Evolutionary conservation across 1,140 invertebrate species (phyloP), one percentile per base, ranked within the genome.

Genomic region (Brachionus koreanus): DNA sequence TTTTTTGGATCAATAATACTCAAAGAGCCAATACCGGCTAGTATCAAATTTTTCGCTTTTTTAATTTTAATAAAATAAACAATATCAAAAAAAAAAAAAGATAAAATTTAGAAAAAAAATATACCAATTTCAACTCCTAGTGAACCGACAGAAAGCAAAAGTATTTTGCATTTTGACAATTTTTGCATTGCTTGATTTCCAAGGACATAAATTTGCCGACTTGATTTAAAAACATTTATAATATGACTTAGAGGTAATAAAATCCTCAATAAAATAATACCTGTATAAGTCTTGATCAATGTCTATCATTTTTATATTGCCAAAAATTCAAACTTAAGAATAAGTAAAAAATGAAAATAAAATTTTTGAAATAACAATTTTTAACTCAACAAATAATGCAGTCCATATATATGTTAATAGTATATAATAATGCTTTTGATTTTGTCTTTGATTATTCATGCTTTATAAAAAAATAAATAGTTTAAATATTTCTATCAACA

Each of bases 111-210:
- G n/a, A 16, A 43, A 19, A 12, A 16, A 67, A 39, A 42, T 84
- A 82, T 84, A 88, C 87, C 88, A 75, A 89, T 88, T 85, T 89
- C 88, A 82, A 88, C 84, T 57, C 88, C 88, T 61, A 89, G 84
- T 67, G 87, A 87, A 67, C 87, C 87, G 57, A 88, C 46, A n/a
- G 87, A 87, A 84, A 85, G 85, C 10, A 89, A 52, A 7, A 88
- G 83, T 10, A 89, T 85, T 57, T 85, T 85, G 3, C 87, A 85
- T 42, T 85, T 84, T 9, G 87, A 87, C 86, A 89, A 87, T 29
- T 85, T 84, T 83, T 86, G 85, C 88, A 89, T 89, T 9, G 88
- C 87, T 83, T 83, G 85, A 82, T 88, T 87, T 43, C 88, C 88
- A 43, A 88, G 35, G 0, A 83, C 69, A 39, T 79, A 83, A 16